A percentile compares a stretch with the other conserved stretches of the same genome.
Conservation (phyloP, 2,888 invertebrate species). For the Hybos culiciformis region DNA sequence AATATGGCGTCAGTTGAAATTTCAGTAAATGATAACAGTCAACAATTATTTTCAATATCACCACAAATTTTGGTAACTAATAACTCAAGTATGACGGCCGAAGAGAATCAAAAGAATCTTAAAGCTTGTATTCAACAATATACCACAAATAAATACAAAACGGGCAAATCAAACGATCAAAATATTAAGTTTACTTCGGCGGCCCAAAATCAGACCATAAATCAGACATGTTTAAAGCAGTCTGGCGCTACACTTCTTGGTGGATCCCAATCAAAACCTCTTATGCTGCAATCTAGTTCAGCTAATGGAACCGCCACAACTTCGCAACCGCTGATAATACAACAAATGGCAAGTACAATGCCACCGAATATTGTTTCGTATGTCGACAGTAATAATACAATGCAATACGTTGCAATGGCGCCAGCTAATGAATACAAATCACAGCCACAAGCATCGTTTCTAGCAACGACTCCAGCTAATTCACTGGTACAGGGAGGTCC, state of each 20-base stretch:
- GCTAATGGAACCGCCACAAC: conserved; percentile 20
- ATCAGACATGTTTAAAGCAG: conserved; percentile 27
- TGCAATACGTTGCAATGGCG: conserved; percentile 56
- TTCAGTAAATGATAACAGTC: not conserved
- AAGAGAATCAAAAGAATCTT: not conserved
- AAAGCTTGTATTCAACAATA: not conserved
- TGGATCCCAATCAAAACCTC: conserved; percentile 14
- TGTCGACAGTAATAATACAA: conserved; percentile 35
- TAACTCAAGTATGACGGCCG: not conserved
- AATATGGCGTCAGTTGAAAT: conserved; percentile 3
- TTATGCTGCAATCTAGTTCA: conserved; percentile 33
- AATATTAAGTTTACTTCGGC: not conserved
- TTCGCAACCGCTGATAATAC: conserved; percentile 51
- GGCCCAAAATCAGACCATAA: conserved; percentile 18
- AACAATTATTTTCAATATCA: conserved; percentile 1
- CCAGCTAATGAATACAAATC: conserved; percentile 46
- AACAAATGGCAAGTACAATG: conserved; percentile 41
- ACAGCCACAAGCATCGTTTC: conserved; percentile 40
- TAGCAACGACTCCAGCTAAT: conserved; percentile 37
- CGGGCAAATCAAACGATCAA: not conserved
- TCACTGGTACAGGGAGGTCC: conserved; percentile 45
- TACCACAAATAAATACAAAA: not conserved
- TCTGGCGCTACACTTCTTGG: not conserved
- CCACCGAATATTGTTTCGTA: conserved; percentile 38
- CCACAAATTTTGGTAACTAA: not conserved